Conservation (phyloP, 2,113 vertebrate species). For the Ictalurus punctatus region DNA sequence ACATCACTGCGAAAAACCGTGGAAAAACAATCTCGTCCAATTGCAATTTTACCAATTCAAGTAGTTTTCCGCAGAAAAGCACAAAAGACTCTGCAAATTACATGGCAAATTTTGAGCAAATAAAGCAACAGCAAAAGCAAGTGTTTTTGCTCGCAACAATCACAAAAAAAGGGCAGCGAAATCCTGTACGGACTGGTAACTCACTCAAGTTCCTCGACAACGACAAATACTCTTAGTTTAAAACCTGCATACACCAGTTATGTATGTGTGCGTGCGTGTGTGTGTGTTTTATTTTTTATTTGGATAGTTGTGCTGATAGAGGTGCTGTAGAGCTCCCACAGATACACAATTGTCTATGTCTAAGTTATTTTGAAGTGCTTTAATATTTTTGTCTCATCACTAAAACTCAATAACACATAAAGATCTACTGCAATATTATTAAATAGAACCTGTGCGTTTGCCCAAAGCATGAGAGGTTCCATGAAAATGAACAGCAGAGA, state of each 20-base stretch:
- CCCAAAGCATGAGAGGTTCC: slow-evolving; percentile 26
- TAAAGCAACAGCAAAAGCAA: too few relatives aligned
- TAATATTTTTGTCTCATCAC: neutral
- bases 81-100: too few relatives aligned
- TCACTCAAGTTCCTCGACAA: neutral
- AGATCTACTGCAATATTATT: neutral
- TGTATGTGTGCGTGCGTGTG: neutral
- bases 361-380: neutral
- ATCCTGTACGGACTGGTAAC: too few relatives aligned
- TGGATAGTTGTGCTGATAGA: too few relatives aligned
- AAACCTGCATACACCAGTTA: neutral
- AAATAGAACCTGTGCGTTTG: neutral
- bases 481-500: slow-evolving; percentile 78
- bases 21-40: too few relatives aligned
- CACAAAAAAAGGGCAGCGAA: too few relatives aligned
- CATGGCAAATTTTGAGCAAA: too few relatives aligned
- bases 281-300: neutral
- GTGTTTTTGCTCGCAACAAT: too few relatives aligned
- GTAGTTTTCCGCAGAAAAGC: too few relatives aligned
- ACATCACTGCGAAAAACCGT: too few relatives aligned
- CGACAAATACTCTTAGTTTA: neutral
- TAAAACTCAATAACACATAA: neutral
- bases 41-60: too few relatives aligned
- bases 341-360: neutral
- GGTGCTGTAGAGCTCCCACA: neutral